Percentiles rank a stretch among this genome's conserved stretches.
These are phyloP conservation scores for Drosophila emarginata DNA, from an alignment of 2,888 invertebrate genomes.

Conservation along the genomic window DNA sequence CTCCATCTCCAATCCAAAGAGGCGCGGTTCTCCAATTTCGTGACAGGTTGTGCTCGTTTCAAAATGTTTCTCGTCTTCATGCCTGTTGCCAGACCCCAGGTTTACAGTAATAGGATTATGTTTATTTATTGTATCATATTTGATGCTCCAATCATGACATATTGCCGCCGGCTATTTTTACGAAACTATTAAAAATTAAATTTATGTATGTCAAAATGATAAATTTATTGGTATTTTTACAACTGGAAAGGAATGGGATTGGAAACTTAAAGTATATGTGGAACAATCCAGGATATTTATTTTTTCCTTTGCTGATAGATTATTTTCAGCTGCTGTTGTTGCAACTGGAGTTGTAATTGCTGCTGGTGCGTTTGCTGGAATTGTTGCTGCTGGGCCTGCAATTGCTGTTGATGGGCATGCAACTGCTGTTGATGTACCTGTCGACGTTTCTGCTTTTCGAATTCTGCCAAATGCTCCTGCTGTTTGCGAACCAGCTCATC, in stretches of 20 bases:
- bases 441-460: constrained; percentile 62
- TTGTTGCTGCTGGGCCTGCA: constrained; percentile 3
- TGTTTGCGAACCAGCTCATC: constrained; percentile 85
- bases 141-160: too few relatives aligned
- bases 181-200: not conserved
- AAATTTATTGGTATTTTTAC: not conserved
- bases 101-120: too few relatives aligned
- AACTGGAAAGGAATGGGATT: not conserved
- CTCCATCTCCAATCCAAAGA: not conserved
- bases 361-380: not conserved
- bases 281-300: not conserved
- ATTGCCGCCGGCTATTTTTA: too few relatives aligned
- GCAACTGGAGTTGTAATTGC: not conserved
- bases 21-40: not conserved
- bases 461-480: constrained; percentile 74
- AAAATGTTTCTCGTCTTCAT: too few relatives aligned
- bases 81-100: too few relatives aligned
- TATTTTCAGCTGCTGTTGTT: constrained; percentile 3
- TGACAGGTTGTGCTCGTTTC: too few relatives aligned
- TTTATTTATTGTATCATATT: too few relatives aligned
- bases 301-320: not conserved
- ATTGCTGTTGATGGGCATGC: constrained; percentile 8
- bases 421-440: constrained; percentile 41
- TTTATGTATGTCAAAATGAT: not conserved
- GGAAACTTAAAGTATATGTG: not conserved